Evolutionary conservation across 30 jellyfish, hydroid and myxozoan species (phyloP), one percentile per base, ranked within the genome.

Genomic region (Turritopsis rubra): DNA sequence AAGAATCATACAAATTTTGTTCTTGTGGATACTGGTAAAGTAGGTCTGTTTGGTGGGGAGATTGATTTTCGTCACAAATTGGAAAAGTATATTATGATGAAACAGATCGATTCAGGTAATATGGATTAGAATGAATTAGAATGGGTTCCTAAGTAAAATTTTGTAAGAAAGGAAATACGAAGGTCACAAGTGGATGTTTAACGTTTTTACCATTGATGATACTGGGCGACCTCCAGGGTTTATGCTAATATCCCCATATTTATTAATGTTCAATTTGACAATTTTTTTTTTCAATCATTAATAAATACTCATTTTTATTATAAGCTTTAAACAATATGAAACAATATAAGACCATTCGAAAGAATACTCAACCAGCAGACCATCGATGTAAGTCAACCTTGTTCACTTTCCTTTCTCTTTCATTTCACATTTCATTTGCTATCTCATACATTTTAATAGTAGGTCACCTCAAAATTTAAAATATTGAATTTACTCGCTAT

Each of bases 1-100:
- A 30, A 78, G 13, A 78, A 78, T 28, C 85, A 78, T 75, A 78
- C 85, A 24, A 82, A 78, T 78, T 78, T 78, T 4, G 13, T 78
- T 19, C 77, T 78, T 30, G 85, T 78, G 18, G 85, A 78, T 53
- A 53, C 28, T 53, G 85, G 85, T 18, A 78, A 30, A n/a, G 76
- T 53, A 13, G 28, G 65, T n/a, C 28, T 26, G 41, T 78, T 24
- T 78, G 85, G 85, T 22, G 79, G 19, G 54, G 85, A 78, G 78
- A 29, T 78, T 7, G 25, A 30, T 19, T 52, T 78, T 21, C 53
- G 85, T 13, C 78, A 75, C 52, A 53, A 78, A 28, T 53, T 78
- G 21, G 85, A 78, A 75, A 31, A 78, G 54, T 20, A 53, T 24
- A 78, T 78, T n/a, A 21, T 78, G 29, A 53, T 24, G 54, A 29